Evolutionary conservation across 2,888 invertebrate species (phyloP).

Genomic region (Nephrotoma appendiculata): DNA sequence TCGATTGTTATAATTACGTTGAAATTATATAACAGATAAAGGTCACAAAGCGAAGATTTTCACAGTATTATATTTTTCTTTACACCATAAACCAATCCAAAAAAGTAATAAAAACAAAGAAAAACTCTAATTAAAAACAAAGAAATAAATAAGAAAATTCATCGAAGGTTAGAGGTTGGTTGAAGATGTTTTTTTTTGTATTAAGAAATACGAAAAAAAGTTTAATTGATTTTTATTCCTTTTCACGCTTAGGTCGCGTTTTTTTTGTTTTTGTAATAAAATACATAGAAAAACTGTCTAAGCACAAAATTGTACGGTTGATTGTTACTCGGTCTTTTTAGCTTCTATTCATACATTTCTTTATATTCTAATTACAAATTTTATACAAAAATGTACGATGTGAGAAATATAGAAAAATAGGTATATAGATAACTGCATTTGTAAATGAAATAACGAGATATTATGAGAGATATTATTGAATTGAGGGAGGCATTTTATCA

Average conservation of each 20-base stretch:
- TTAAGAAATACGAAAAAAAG: background rate
- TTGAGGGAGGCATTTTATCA: background rate
- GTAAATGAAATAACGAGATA: background rate
- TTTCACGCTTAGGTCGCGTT: background rate
- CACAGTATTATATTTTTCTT: background rate
- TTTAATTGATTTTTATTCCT: background rate
- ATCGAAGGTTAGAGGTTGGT: background rate
- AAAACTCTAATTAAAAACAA: background rate
- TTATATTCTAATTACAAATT: background rate
- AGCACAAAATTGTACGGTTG: background rate
- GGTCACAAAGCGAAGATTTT: background rate
- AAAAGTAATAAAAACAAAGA: background rate
- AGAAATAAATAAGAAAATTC: background rate
- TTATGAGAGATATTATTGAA: background rate
- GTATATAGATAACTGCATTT: background rate
- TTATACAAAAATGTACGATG: background rate
- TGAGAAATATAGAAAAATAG: background rate
- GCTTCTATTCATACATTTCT: background rate
- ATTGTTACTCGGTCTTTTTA: background rate
- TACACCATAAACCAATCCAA: background rate
- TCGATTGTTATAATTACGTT: background rate
- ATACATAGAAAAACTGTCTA: background rate
- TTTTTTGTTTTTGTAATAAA: background rate
- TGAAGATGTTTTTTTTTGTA: background rate
- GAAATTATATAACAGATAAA: background rate